Evolutionary conservation across 2,888 invertebrate species (phyloP).

Genomic region (Spodoptera littoralis): DNA sequence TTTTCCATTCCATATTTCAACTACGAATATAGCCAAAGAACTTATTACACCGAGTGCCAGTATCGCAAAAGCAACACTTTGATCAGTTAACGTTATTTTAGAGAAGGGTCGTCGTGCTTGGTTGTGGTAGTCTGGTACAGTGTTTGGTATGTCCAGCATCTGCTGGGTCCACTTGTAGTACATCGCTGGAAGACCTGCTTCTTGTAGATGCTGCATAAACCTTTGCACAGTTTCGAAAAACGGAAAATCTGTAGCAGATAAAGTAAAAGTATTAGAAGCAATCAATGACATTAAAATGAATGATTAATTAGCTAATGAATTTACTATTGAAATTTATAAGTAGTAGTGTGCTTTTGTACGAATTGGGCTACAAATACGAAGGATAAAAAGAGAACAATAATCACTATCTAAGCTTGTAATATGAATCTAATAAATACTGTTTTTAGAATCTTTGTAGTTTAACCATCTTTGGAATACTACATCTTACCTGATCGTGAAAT

Average conservation of each 20-base stretch:
- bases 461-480: neutral
- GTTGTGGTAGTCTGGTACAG: constrained; percentile 28
- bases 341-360: too few species aligned
- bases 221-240: constrained; percentile 61
- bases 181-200: constrained; percentile 67
- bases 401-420: too few species aligned
- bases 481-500: constrained; percentile 64
- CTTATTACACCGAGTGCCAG: constrained; percentile 59
- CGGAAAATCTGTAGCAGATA: constrained; percentile 62
- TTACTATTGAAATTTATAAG: too few species aligned
- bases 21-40: constrained; percentile 56
- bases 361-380: too few species aligned
- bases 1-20: constrained; percentile 57
- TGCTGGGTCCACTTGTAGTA: constrained; percentile 71
- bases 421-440: too few species aligned
- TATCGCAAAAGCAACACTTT: constrained; percentile 61
- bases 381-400: too few species aligned
- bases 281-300: too few species aligned
- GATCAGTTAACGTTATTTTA: constrained; percentile 54
- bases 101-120: constrained; percentile 62
- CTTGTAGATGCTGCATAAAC: constrained; percentile 63
- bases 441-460: too few species aligned
- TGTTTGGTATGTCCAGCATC: constrained; percentile 55
- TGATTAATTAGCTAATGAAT: too few species aligned
- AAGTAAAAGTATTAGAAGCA: too few species aligned